Evolutionary conservation across 2,888 invertebrate species (phyloP).

Genomic region (Protonemura montana): DNA sequence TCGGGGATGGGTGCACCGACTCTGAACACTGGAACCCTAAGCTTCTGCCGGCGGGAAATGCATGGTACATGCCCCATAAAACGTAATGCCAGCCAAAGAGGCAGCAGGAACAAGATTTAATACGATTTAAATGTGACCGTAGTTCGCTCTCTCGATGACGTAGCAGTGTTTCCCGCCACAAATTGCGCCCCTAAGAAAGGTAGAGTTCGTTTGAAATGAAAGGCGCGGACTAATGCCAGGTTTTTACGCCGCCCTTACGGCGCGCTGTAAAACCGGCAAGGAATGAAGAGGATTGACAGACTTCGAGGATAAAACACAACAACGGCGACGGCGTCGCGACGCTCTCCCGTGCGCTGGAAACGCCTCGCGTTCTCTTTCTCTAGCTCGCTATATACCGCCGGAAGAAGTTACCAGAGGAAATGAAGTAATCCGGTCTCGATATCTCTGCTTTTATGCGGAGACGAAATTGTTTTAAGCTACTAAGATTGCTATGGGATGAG

Average conservation of each 20-base stretch:
- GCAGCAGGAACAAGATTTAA: slow-evolving; percentile 33
- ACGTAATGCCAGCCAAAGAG: slow-evolving; percentile 27
- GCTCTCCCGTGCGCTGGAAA: not conserved
- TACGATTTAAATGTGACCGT: slow-evolving; percentile 41
- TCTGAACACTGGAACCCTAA: not conserved
- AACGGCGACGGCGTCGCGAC: not conserved
- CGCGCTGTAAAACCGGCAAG: slow-evolving; percentile 27
- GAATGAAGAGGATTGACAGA: slow-evolving; percentile 25
- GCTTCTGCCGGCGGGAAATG: not conserved
- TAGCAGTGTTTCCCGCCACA: slow-evolving; percentile 37
- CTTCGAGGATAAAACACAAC: not conserved
- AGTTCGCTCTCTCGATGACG: slow-evolving; percentile 31
- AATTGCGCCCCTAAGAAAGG: slow-evolving; percentile 27
- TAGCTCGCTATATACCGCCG: not conserved
- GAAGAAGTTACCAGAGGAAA: slow-evolving; percentile 18
- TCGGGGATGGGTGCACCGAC: not conserved
- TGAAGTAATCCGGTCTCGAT: slow-evolving; percentile 17
- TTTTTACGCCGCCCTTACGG: slow-evolving; percentile 38
- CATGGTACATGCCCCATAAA: slow-evolving; percentile 30
- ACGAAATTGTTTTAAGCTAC: slow-evolving; percentile 23
- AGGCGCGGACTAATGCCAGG: slow-evolving; percentile 34
- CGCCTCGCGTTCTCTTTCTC: not conserved
- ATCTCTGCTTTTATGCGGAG: slow-evolving; percentile 16
- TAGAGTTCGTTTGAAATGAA: slow-evolving; percentile 30
- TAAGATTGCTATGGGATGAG: not conserved